Evolutionary conservation across 2,113 vertebrate species (phyloP).

Genomic region (Ardeotis arabs): DNA sequence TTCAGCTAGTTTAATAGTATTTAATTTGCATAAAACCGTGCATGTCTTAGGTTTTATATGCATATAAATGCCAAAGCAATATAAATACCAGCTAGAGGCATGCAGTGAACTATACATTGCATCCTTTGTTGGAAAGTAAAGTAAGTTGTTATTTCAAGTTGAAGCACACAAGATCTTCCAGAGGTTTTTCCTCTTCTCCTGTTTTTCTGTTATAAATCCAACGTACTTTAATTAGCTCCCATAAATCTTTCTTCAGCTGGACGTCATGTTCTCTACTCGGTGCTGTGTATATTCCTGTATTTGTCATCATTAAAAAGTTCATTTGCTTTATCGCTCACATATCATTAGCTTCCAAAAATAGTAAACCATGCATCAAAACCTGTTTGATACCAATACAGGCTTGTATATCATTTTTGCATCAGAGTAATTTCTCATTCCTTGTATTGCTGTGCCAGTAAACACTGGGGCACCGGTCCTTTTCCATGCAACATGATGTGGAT

Average conservation of each 20-base stretch:
- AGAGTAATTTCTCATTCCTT: background rate
- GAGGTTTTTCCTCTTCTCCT: background rate
- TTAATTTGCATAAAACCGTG: background rate
- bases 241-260: background rate
- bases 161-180: background rate
- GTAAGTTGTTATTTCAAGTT: background rate
- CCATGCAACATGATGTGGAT: background rate
- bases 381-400: background rate
- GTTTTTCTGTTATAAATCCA: background rate
- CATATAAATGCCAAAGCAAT: background rate
- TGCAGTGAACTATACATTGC: background rate
- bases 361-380: background rate
- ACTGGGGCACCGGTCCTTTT: background rate
- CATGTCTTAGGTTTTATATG: background rate
- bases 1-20: background rate
- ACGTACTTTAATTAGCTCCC: background rate
- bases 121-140: background rate
- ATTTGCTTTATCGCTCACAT: slow-evolving; percentile 22
- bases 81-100: background rate
- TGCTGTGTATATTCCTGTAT: background rate
- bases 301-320: slow-evolving; percentile 33
- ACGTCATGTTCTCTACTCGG: background rate
- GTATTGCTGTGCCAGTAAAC: background rate
- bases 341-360: slow-evolving; percentile 14
- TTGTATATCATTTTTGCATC: background rate